A percentile compares a stretch with the other conserved stretches of the same genome.
Conservation (phyloP, 2,113 vertebrate genomes). For the Percopsis transmontana region DNA sequence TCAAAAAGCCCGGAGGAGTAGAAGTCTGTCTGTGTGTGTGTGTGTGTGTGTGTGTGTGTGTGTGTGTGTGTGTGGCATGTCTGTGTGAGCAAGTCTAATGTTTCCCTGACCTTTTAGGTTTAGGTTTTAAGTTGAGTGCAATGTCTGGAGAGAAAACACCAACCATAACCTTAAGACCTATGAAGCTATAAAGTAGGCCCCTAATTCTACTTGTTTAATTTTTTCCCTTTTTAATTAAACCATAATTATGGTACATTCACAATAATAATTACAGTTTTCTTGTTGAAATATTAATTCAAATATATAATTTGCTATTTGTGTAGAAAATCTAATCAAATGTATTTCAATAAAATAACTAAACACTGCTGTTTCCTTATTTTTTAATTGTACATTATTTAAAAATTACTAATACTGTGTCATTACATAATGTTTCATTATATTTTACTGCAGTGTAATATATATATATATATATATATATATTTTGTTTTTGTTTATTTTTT, state of each 20-base stretch:
- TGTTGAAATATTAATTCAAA: neutral
- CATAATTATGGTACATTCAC: neutral
- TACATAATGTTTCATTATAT: too few species aligned
- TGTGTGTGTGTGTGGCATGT: neutral
- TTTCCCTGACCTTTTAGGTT: conserved; percentile 63
- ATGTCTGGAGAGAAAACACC: conserved; percentile 34
- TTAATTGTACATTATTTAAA: too few species aligned
- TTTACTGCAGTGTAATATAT: too few species aligned
- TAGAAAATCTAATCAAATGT: neutral
- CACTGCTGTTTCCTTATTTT: neutral
- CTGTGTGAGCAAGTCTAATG: conserved; percentile 29
- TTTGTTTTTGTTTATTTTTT: too few species aligned
- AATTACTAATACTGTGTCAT: too few species aligned
- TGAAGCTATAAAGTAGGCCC: too few species aligned
- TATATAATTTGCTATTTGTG: neutral
- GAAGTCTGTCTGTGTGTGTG: conserved; percentile 12
- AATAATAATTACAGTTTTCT: neutral
- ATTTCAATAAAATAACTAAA: too few species aligned
- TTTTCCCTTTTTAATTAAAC: neutral
- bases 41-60: conserved; percentile 3
- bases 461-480: too few species aligned
- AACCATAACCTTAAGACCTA: neutral
- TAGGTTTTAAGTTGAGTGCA: conserved; percentile 42
- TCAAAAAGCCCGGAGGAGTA: conserved; percentile 59
- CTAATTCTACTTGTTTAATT: neutral